Percentiles rank a stretch among this genome's conserved stretches.
phyloP scores from a whole-genome alignment of 2,888 invertebrate species.

The Euzetes globulus region DNA sequence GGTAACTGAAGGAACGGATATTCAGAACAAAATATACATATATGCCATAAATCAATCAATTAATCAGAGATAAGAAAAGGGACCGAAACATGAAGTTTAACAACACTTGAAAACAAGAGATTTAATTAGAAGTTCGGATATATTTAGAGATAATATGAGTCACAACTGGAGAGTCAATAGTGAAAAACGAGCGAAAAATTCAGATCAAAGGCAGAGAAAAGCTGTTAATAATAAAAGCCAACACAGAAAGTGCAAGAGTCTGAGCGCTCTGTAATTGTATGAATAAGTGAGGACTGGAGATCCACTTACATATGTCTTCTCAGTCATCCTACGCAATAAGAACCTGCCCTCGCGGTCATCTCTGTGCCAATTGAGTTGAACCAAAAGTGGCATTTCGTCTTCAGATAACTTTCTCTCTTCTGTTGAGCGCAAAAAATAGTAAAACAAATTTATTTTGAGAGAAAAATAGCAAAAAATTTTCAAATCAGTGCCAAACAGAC shows the following conservation, averaged over 20 bases:
- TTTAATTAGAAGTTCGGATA: background rate
- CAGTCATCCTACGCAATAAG: slow-evolving; percentile 78
- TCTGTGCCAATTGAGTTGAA: slow-evolving; percentile 98
- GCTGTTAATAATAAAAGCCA: background rate
- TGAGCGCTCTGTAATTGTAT: background rate
- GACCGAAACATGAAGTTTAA: no score
- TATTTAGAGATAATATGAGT: background rate
- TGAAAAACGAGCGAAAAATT: background rate
- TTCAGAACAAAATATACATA: background rate
- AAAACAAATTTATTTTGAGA: background rate
- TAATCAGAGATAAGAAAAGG: background rate
- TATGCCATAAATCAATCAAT: background rate
- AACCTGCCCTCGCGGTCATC: slow-evolving; percentile 97
- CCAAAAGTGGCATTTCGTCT: slow-evolving; percentile 88
- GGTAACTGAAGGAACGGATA: slow-evolving; percentile 8
- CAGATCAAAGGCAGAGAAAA: background rate
- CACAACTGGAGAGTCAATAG: background rate
- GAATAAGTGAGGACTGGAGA: background rate
- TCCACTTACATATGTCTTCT: slow-evolving; percentile 56
- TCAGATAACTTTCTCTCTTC: slow-evolving; percentile 82
- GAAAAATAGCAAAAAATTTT: background rate
- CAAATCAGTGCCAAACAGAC: background rate
- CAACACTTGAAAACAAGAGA: no score
- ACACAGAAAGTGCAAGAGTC: background rate
- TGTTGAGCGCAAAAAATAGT: slow-evolving; percentile 44